phyloP scores from a whole-genome alignment of 2,113 vertebrate genomes.

The Struthio camelus region DNA sequence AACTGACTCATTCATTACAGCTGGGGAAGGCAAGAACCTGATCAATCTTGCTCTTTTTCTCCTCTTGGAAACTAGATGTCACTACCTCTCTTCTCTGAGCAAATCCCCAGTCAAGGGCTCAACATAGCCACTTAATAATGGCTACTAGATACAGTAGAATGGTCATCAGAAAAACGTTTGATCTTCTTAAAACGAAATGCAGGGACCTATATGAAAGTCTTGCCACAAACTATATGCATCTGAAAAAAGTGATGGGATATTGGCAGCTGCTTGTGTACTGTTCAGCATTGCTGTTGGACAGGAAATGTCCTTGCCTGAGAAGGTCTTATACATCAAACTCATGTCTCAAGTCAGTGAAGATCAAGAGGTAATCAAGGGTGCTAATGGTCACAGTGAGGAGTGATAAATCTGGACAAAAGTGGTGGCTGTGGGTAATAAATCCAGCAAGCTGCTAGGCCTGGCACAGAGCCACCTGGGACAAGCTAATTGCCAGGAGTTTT shows the following conservation, averaged over 20 bases:
- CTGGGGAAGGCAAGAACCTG: not conserved
- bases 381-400: not conserved
- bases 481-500: not conserved
- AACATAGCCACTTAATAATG: fast-evolving
- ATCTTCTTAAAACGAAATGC: not conserved
- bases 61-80: not conserved
- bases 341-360: not conserved
- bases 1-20: not conserved
- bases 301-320: not conserved
- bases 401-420: constrained; percentile 29
- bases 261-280: not conserved
- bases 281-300: not conserved
- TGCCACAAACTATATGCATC: not conserved
- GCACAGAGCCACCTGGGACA: not conserved
- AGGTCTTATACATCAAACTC: not conserved
- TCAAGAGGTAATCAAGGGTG: constrained; percentile 31
- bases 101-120: not conserved
- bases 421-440: constrained; percentile 16
- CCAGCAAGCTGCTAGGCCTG: not conserved
- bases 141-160: not conserved
- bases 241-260: not conserved
- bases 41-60: not conserved
- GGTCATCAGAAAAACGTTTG: fast-evolving
- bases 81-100: not conserved
- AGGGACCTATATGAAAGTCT: not conserved